Evolutionary conservation across 2,113 vertebrate genomes (phyloP).

Genomic region (Henicopernis longicauda): DNA sequence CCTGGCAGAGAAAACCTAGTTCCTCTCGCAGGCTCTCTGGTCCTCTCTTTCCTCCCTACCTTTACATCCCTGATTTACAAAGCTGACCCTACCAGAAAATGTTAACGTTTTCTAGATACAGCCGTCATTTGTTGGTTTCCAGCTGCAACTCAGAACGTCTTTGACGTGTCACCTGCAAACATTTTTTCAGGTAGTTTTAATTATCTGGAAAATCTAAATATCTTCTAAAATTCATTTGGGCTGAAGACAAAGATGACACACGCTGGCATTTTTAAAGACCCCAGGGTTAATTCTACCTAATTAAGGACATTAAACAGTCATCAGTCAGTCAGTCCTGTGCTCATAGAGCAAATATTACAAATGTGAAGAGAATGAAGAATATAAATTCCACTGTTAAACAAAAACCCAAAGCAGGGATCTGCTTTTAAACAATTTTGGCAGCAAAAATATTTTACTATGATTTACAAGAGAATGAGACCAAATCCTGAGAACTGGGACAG

Average conservation of each 20-base stretch:
- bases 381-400: not conserved
- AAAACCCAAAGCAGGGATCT: not conserved
- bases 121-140: not conserved
- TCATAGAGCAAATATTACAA: not conserved
- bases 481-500: not conserved
- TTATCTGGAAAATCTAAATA: not conserved
- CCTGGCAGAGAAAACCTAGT: not conserved
- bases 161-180: not conserved
- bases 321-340: not conserved
- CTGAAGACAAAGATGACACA: not conserved
- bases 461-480: not conserved
- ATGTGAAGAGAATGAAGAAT: not conserved
- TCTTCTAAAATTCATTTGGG: not conserved
- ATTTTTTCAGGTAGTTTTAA: not conserved
- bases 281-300: not conserved
- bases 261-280: not conserved
- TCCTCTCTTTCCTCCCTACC: not conserved
- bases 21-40: not conserved
- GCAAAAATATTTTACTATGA: not conserved
- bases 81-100: not conserved
- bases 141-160: not conserved
- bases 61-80: not conserved
- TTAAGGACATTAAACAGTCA: not conserved
- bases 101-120: not conserved
- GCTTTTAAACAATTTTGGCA: not conserved